Evolutionary conservation across 2,113 vertebrate genomes (phyloP).

Genomic region (Solea senegalensis): DNA sequence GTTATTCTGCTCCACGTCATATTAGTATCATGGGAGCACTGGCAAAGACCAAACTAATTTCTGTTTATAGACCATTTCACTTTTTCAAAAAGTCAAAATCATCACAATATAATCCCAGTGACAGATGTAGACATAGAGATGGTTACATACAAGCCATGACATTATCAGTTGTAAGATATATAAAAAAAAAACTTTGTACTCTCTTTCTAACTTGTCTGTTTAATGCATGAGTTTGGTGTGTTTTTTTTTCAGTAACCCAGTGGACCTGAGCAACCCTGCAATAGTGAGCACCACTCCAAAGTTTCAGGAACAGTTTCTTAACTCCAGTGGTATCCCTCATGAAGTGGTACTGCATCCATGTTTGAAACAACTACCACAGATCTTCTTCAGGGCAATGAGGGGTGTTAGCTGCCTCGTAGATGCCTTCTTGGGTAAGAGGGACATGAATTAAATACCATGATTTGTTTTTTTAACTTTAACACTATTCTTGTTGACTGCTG

Average conservation of each 20-base stretch:
- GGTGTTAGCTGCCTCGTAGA: slow-evolving; percentile 96
- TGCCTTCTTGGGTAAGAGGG: slow-evolving; percentile 91
- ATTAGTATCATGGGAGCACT: neutral
- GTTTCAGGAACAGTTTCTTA: slow-evolving; percentile 97
- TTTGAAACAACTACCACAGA: slow-evolving; percentile 96
- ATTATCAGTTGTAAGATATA: neutral
- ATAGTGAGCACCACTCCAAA: slow-evolving; percentile 97
- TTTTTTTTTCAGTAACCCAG: slow-evolving; percentile 87
- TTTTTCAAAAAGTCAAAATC: neutral
- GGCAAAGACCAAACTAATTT: neutral
- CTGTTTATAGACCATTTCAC: neutral
- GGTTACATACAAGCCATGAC: neutral
- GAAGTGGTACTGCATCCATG: slow-evolving; percentile 94
- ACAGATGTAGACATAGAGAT: neutral
- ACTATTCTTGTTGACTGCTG: neutral
- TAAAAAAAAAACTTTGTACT: too few relatives aligned
- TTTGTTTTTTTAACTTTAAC: neutral
- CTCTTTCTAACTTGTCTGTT: neutral
- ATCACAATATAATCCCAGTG: neutral
- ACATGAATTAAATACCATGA: neutral
- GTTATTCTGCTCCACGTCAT: neutral
- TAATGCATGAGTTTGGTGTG: neutral
- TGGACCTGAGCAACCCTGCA: slow-evolving; percentile 96
- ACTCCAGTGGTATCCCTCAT: slow-evolving; percentile 91
- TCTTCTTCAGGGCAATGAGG: slow-evolving; percentile 98